Evolutionary conservation across 2,888 invertebrate genomes (phyloP).

Genomic region (Ceraclea dissimilis): DNA sequence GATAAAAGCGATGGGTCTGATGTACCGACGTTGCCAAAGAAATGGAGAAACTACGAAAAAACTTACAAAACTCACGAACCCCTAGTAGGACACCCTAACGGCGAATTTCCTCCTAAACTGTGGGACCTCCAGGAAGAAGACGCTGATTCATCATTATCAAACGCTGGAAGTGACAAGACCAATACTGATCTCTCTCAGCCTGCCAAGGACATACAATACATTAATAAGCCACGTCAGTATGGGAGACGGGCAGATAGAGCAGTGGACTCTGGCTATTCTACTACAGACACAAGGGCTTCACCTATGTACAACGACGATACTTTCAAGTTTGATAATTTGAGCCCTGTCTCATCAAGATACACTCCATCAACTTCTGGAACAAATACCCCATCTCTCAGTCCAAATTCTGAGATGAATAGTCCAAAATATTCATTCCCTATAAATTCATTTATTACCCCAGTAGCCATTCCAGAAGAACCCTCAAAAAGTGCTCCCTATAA

Average conservation of each 20-base stretch:
- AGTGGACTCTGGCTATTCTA: conserved; percentile 42
- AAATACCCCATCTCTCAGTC: conserved; percentile 45
- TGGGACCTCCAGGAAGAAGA: conserved; percentile 69
- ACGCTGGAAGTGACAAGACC: conserved; percentile 53
- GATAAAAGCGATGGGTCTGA: conserved; percentile 49
- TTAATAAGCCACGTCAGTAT: conserved; percentile 50
- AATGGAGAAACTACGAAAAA: conserved; percentile 69
- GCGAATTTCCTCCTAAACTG: conserved; percentile 73
- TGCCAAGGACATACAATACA: conserved; percentile 55
- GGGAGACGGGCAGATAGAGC: conserved; percentile 48
- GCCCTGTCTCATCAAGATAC: conserved; percentile 42
- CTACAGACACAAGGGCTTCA: conserved; percentile 36
- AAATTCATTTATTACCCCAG: conserved; percentile 36
- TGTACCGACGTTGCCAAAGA: conserved; percentile 48
- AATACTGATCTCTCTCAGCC: conserved; percentile 50
- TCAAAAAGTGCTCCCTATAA: conserved; percentile 38
- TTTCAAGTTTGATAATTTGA: conserved; percentile 32
- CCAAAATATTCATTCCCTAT: conserved; percentile 38
- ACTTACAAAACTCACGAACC: conserved; percentile 82
- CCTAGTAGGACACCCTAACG: conserved; percentile 49
- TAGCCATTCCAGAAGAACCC: conserved; percentile 13
- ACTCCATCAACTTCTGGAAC: conserved; percentile 48
- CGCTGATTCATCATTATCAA: conserved; percentile 46
- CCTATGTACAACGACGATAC: conserved; percentile 5
- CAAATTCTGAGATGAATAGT: conserved; percentile 38